phyloP scores from a whole-genome alignment of 1,140 invertebrate genomes.

The Cotesia vestalis region DNA sequence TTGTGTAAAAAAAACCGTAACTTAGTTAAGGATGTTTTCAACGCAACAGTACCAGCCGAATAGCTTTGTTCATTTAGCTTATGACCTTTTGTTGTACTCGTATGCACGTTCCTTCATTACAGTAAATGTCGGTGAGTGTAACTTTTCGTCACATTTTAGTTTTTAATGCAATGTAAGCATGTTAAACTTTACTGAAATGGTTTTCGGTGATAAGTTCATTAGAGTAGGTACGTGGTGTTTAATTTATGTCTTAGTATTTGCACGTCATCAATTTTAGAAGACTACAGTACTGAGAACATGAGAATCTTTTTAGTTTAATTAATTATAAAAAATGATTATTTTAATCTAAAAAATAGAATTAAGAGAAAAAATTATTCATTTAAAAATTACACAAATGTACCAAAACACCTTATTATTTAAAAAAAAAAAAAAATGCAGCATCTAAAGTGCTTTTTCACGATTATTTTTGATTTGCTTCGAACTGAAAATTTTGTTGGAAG shows the following conservation, averaged over 20 bases:
- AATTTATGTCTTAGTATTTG: background rate
- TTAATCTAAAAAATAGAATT: too few relatives aligned
- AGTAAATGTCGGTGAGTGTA: background rate
- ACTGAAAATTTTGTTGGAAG: too few relatives aligned
- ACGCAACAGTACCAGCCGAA: background rate
- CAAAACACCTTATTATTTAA: too few relatives aligned
- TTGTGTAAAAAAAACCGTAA: background rate
- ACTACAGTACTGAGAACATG: too few relatives aligned
- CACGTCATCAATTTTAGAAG: too few relatives aligned
- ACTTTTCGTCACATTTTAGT: background rate
- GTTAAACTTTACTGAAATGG: background rate
- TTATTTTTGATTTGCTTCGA: background rate
- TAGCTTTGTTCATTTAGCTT: background rate
- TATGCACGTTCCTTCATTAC: conserved; percentile 9
- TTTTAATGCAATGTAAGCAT: background rate
- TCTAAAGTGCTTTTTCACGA: too few relatives aligned
- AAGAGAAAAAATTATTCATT: too few relatives aligned
- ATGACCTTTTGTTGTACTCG: background rate
- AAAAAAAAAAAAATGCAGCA: too few relatives aligned
- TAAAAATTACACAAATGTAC: too few relatives aligned
- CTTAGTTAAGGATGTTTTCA: conserved; percentile 4
- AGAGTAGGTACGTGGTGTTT: background rate
- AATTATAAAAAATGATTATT: background rate
- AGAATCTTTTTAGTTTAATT: background rate
- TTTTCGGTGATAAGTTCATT: background rate